Conservation (phyloP, 2,888 invertebrate species). For the Hofmannophila pseudospretella region DNA sequence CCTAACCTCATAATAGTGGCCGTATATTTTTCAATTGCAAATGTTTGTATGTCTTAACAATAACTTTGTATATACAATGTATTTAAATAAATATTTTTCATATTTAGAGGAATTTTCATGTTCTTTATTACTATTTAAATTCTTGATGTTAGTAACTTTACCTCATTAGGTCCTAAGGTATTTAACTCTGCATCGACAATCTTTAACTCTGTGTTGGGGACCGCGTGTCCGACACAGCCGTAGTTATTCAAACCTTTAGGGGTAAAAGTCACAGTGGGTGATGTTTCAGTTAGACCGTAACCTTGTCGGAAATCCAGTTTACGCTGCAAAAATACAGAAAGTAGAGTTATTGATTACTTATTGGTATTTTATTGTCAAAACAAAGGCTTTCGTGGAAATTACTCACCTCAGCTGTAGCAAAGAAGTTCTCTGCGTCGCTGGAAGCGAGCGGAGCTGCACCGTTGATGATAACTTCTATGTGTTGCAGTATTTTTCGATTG, state of each 20-base stretch:
- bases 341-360: no score
- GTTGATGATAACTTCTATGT: constrained; percentile 71
- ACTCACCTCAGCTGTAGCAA: constrained; percentile 60
- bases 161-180: constrained; percentile 77
- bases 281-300: constrained; percentile 86
- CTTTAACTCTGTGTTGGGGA: constrained; percentile 81
- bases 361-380: no score
- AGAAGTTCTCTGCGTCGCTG: constrained; percentile 74
- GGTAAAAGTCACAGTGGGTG: constrained; percentile 74
- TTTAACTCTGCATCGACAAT: constrained; percentile 71
- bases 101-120: no score
- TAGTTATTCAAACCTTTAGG: constrained; percentile 37
- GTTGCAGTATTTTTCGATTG: constrained; percentile 36
- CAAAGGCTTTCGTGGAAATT: no score
- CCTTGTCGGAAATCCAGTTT: constrained; percentile 73
- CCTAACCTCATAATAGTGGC: no score
- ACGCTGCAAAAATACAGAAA: constrained; percentile 48
- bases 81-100: no score
- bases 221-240: constrained; percentile 73
- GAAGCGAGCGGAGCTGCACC: constrained; percentile 85
- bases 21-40: no score
- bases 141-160: no score
- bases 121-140: no score
- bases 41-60: no score
- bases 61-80: no score